Base-by-base conservation (phyloP, 2,888 invertebrate species). In the Thymelicus sylvestris region DNA sequence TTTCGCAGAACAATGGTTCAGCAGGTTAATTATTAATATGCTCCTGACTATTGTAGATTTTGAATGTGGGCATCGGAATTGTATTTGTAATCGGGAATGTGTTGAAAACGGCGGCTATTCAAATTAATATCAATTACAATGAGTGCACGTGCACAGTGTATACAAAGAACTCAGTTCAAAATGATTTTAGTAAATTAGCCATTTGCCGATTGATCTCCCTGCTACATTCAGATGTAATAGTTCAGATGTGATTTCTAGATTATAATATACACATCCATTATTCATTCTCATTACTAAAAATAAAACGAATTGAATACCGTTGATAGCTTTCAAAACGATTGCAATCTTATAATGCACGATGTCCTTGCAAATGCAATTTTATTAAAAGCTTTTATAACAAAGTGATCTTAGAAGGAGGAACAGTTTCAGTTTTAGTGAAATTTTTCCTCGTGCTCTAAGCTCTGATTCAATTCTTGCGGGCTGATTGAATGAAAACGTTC, bases 251-350 rank as follows among this genome's bases (percentile, higher is more conserved):
- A 19, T 52, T 52, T 52, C 15, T 8, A 19, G 6, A 10, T 10
- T 24, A 24, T 55, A 24, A 55, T 55, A 55, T 12, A 24, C 24
- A 55, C 24, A 12, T 55, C 55, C 52, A 52, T 52, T 52, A 52
- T 52, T 52, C 24, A 24, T 52, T 19, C 19, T 24, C 19, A 52
- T 52, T 52, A 24, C 7, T 24, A 52, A 24, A 52, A 52, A 52
- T 52, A 52, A 52, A 52, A 19, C 52, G 24, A 55, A 24, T 55
- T 8, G 5, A 55, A 12, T 55, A 24, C 19, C 31, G 55, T 10
- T 24, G 55, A 55, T 55, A 55, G 55, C 55, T 55, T 55, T 55
- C 24, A 55, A 55, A 55, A 24, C 55, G 55, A 55, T 55, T 55
- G 55, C 55, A 55, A 55, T 55, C 55, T 24, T 55, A 55, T 24